Percentiles rank a stretch among this genome's conserved stretches.
Evolutionary conservation across 2,888 invertebrate genomes (phyloP).

Genomic region (Chirona hameri): DNA sequence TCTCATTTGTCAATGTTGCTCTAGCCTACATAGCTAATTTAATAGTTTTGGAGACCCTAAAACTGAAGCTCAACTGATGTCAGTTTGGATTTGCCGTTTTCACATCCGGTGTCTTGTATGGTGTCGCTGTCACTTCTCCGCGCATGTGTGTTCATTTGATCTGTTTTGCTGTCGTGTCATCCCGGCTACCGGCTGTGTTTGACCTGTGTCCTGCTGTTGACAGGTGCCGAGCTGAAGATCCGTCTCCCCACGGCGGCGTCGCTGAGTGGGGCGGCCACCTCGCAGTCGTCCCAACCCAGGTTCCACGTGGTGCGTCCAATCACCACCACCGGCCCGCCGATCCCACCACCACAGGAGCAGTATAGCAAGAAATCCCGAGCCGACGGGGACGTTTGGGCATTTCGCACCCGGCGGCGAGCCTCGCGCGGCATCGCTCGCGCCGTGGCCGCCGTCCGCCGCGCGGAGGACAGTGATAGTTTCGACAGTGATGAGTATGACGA

Average conservation of each 20-base stretch:
- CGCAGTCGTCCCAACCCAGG: not conserved
- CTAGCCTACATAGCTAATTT: too few species aligned
- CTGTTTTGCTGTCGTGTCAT: too few species aligned
- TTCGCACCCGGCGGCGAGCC: not conserved
- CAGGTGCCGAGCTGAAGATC: not conserved
- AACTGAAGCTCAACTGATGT: too few species aligned
- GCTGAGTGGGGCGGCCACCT: not conserved
- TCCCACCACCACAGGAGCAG: not conserved
- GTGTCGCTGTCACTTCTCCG: too few species aligned
- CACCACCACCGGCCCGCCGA: not conserved
- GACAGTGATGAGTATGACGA: not conserved
- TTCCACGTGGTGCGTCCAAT: too few species aligned
- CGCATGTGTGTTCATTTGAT: too few species aligned
- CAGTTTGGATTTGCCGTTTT: too few species aligned
- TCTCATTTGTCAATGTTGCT: too few species aligned
- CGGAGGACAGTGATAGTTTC: not conserved
- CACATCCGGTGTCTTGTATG: too few species aligned
- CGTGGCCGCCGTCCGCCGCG: constrained; percentile 2
- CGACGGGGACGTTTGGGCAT: not conserved
- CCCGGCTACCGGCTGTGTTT: too few species aligned
- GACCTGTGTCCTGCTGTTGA: too few species aligned
- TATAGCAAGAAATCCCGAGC: not conserved
- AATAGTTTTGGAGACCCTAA: too few species aligned
- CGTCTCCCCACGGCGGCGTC: not conserved
- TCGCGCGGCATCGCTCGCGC: constrained; percentile 4